Conservation (phyloP, 2,113 vertebrate genomes). For the Madoqua kirkii region DNA sequence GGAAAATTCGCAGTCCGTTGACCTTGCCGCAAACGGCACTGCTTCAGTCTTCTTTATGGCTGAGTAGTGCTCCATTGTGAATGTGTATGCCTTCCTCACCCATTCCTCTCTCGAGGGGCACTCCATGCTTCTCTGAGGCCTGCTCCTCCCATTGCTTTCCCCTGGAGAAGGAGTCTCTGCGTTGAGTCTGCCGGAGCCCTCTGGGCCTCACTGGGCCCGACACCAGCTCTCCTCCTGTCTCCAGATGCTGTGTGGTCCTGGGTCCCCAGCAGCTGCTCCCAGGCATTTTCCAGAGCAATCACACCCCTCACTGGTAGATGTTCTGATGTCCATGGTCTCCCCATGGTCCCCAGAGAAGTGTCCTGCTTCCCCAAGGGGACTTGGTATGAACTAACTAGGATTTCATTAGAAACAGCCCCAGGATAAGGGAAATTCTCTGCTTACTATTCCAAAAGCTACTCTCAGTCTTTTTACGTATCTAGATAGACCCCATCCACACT, state of each 20-base stretch:
- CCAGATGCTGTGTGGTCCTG: not conserved
- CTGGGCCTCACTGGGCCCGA: accelerated
- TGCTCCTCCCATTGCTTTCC: not conserved
- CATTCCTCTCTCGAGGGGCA: not conserved
- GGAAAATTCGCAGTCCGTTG: accelerated
- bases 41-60: not conserved
- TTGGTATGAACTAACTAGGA: not conserved
- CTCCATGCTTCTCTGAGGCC: not conserved
- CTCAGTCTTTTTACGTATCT: not conserved
- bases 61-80: not conserved
- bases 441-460: not conserved
- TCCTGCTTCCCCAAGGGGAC: not conserved
- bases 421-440: not conserved
- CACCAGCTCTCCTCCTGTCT: not conserved
- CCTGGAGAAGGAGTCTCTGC: not conserved
- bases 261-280: too few relatives aligned
- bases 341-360: not conserved
- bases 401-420: not conserved
- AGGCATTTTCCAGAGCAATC: not conserved
- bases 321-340: not conserved
- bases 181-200: not conserved
- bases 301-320: not conserved
- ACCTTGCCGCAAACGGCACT: not conserved
- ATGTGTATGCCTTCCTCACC: not conserved
- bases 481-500: not conserved